Percentiles rank a stretch among this genome's conserved stretches.
Conservation (phyloP, 2,113 vertebrate species). For the Rhineura floridana region DNA sequence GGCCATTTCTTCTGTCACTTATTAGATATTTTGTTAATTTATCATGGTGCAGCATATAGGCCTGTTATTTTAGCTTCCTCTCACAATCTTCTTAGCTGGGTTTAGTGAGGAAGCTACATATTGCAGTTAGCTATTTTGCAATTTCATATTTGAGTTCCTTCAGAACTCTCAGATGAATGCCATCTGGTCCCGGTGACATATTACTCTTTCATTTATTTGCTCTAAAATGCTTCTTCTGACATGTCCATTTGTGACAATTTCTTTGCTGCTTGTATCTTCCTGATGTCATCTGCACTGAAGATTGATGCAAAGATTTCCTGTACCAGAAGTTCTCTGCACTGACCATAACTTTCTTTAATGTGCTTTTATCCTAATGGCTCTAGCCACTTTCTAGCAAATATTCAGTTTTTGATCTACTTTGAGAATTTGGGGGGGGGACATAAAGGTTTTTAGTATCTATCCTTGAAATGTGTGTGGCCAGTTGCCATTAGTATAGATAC, state of each 20-base stretch:
- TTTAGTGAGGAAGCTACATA: not conserved
- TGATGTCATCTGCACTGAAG: conserved; percentile 8
- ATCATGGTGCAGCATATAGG: not conserved
- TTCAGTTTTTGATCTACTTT: not conserved
- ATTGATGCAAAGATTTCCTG: conserved; percentile 8
- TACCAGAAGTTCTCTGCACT: not conserved
- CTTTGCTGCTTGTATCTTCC: conserved; percentile 6
- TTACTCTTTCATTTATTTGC: conserved; percentile 20
- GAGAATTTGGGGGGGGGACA: not conserved
- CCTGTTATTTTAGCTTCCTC: not conserved
- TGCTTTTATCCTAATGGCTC: conserved; percentile 17
- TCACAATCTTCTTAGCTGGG: not conserved
- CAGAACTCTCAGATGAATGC: conserved; percentile 21
- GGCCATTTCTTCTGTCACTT: not conserved
- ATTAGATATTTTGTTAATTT: not conserved
- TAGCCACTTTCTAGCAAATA: not conserved
- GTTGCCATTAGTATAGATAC: not conserved
- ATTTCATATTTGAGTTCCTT: conserved; percentile 19
- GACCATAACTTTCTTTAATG: conserved; percentile 21
- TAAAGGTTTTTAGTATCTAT: not conserved
- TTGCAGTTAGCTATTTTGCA: conserved; percentile 15
- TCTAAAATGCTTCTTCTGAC: conserved; percentile 14
- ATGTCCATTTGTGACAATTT: conserved; percentile 14
- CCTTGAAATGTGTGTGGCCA: not conserved
- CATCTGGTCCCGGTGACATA: conserved; percentile 18